A percentile compares a stretch with the other conserved stretches of the same genome.
Conservation (phyloP, 2,888 invertebrate genomes). For the Stictocephala bisonia region DNA sequence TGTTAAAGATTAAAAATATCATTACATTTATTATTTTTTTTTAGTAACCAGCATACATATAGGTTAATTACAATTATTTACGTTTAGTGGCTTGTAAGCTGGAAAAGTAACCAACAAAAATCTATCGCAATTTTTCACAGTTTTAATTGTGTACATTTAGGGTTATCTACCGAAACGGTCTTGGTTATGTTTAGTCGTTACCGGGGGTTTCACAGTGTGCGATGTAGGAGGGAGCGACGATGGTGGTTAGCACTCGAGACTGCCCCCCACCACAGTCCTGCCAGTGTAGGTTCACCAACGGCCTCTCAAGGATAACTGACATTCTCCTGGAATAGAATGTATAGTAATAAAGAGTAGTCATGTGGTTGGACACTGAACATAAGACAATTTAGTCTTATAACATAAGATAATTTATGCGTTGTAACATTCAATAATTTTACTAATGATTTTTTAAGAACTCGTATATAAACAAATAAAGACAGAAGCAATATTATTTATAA, state of each 20-base stretch:
- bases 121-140: not conserved
- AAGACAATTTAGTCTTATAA: too few relatives aligned
- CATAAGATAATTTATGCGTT: not conserved
- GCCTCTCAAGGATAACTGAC: not conserved
- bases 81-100: too few relatives aligned
- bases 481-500: too few relatives aligned
- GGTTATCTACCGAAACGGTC: not conserved
- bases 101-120: not conserved
- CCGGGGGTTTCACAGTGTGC: too few relatives aligned
- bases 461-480: too few relatives aligned
- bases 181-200: not conserved
- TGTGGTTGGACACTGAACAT: too few relatives aligned
- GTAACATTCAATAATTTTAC: not conserved
- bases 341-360: too few relatives aligned
- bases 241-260: not conserved
- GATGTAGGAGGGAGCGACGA: not conserved
- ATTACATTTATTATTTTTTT: too few relatives aligned
- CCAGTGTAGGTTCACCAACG: not conserved
- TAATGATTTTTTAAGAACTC: not conserved
- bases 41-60: too few relatives aligned
- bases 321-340: not conserved
- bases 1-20: too few relatives aligned
- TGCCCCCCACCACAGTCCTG: not conserved
- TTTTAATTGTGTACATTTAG: not conserved
- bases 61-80: too few relatives aligned